Base-by-base conservation (phyloP, 1,140 invertebrate genomes). In the Diplogasteroides magnus region DNA sequence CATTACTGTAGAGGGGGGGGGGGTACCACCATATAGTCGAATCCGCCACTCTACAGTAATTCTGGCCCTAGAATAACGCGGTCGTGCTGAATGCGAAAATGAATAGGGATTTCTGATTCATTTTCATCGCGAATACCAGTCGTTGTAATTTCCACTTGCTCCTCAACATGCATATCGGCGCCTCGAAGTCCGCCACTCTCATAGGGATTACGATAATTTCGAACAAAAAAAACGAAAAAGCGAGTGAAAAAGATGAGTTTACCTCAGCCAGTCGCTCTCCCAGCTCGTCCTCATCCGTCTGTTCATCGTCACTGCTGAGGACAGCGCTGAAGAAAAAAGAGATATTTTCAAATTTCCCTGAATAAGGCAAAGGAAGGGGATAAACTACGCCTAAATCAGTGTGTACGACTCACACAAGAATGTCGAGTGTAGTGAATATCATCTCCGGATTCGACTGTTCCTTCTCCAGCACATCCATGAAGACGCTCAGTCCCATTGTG, bases 191-290 rank as follows among this genome's bases (percentile, higher is more conserved):
- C n/a, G n/a, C n/a, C n/a, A n/a, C n/a, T n/a, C n/a, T n/a, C n/a
- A n/a, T n/a, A n/a, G n/a, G n/a, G n/a, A n/a, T n/a, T n/a, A n/a
- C n/a, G 14, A 15, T 19, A 15, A 15, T 23, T 61, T 19, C 14
- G n/a, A 26, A 27, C 23, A 61, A 26, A 61, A 66, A 63, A 62
- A 66, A 66, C 58, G 64, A 15, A 11, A 48, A 15, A 15, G 32
- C 14, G 32, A 11, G 11, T 29, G 6, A 63, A n/a, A 27, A 63
- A n/a, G 15, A 11, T 15, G 15, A 37, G 14, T n/a, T 61, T 60
- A 68, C 64, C 59, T 98, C 96, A 2, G 96, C 96, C 81, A 99
- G 98, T 82, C 97, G 92, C 81, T 92, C 91, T 13, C 95, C 94
- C 61, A 90, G 83, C 70, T 88, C 86, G 29, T 86, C 84, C 28